A percentile compares a stretch with the other conserved stretches of the same genome.
Evolutionary conservation across 2,797 vertebrate genomes (phyloP).

Genomic region (Rallus crepitans): DNA sequence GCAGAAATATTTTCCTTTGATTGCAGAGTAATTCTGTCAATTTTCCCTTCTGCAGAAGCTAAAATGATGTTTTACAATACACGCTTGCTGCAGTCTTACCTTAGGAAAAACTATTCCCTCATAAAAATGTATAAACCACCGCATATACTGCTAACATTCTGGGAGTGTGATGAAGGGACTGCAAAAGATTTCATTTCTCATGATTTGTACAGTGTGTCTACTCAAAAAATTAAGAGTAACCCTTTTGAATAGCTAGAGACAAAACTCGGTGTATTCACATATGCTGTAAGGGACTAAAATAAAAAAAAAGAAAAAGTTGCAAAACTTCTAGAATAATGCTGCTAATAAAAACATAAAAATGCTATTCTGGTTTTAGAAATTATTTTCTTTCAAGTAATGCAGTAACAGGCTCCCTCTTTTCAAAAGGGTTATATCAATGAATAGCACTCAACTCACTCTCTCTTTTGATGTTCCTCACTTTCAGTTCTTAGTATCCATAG

Average conservation of each 20-base stretch:
- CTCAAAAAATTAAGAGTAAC: neutral
- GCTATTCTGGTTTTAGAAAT: neutral
- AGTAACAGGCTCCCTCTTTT: neutral
- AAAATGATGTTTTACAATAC: neutral
- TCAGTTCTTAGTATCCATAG: neutral
- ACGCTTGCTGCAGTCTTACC: neutral
- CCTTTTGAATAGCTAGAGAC: neutral
- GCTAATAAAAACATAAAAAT: neutral
- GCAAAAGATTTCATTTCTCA: slow-evolving; percentile 4
- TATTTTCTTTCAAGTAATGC: neutral
- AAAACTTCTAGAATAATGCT: neutral
- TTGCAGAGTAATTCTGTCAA: neutral
- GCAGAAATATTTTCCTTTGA: neutral
- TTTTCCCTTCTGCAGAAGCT: neutral
- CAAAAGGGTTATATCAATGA: neutral
- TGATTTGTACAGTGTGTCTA: neutral
- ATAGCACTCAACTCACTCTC: neutral
- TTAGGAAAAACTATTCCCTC: neutral
- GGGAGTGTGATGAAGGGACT: neutral
- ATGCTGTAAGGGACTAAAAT: neutral
- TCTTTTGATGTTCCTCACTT: neutral
- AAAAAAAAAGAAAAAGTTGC: neutral
- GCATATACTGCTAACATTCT: neutral
- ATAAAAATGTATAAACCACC: slow-evolving; percentile 1
- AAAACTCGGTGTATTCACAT: neutral